phyloP scores from a whole-genome alignment of 1,140 invertebrate species.

The Hormaphis cornu region DNA sequence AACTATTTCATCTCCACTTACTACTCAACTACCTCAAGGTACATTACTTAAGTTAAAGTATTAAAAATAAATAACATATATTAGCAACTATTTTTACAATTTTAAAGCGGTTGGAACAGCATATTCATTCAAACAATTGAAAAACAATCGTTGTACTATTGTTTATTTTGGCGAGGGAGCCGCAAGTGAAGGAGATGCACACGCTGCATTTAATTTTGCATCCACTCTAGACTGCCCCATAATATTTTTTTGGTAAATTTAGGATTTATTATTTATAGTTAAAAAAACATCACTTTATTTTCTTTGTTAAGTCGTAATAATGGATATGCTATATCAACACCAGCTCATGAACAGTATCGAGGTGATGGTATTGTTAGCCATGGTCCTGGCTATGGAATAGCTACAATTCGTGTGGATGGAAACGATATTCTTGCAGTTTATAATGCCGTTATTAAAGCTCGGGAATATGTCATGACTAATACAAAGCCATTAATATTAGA shows the following conservation, averaged over 20 bases:
- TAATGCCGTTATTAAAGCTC: conserved; percentile 75
- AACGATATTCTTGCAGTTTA: conserved; percentile 95
- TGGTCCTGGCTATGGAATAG: conserved; percentile 84
- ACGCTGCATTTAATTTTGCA: conserved; percentile 98
- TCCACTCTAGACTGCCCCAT: conserved; percentile 90
- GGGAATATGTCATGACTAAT: conserved; percentile 63
- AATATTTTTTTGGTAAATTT: conserved; percentile 80
- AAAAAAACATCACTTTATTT: conserved; percentile 29
- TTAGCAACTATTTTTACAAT: neutral
- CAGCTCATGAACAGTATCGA: conserved; percentile 82
- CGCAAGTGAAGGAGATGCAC: conserved; percentile 95
- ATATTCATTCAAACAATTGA: conserved; percentile 68
- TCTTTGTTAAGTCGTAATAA: conserved; percentile 68
- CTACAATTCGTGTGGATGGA: conserved; percentile 88
- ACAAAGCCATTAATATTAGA: conserved; percentile 90
- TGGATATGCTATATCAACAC: conserved; percentile 97
- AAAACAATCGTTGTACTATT: conserved; percentile 68
- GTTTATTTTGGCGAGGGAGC: conserved; percentile 99
- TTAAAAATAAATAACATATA: neutral
- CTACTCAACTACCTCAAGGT: conserved; percentile 95
- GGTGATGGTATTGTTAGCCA: conserved; percentile 82
- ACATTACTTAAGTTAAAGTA: conserved; percentile 30
- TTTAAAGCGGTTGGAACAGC: conserved; percentile 75
- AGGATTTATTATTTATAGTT: neutral
- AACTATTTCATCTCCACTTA: conserved; percentile 89